Evolutionary conservation across 2,888 invertebrate genomes (phyloP).

Genomic region (Napeogenes inachia): DNA sequence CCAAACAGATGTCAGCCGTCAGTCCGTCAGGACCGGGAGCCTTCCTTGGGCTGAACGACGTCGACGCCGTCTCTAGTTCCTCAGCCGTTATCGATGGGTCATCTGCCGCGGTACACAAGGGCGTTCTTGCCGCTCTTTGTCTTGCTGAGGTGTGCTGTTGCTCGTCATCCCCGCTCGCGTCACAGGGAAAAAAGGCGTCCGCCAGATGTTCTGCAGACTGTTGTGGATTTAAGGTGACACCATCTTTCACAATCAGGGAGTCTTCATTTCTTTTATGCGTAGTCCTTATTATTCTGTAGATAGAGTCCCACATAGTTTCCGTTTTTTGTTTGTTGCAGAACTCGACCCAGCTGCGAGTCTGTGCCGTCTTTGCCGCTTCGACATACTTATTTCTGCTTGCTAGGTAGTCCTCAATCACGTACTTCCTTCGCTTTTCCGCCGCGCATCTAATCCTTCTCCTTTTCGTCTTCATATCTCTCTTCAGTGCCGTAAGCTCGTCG

Average conservation of each 20-base stretch:
- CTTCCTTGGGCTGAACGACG: conserved; percentile 22
- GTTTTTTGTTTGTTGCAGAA: not conserved
- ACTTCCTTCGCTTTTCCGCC: not conserved
- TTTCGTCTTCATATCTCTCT: not conserved
- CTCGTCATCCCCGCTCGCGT: too few relatives aligned
- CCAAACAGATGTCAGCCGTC: conserved; percentile 33
- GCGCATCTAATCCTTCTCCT: not conserved
- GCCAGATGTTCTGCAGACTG: too few relatives aligned
- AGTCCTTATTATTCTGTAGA: not conserved
- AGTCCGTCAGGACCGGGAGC: conserved; percentile 33
- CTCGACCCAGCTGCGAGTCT: not conserved
- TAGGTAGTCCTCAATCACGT: not conserved
- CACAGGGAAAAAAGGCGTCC: too few relatives aligned
- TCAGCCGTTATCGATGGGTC: too few relatives aligned
- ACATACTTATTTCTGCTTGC: not conserved
- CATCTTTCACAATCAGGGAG: too few relatives aligned
- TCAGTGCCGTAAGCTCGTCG: not conserved
- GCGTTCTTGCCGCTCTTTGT: too few relatives aligned
- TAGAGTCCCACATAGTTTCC: not conserved
- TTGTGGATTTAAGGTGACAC: too few relatives aligned
- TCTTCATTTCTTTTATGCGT: not conserved
- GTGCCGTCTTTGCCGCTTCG: not conserved
- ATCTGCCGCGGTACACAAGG: too few relatives aligned
- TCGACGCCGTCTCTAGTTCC: conserved; percentile 17
- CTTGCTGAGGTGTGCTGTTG: too few relatives aligned